phyloP scores from a whole-genome alignment of 1,140 invertebrate genomes.

The Drosophila lowei region DNA sequence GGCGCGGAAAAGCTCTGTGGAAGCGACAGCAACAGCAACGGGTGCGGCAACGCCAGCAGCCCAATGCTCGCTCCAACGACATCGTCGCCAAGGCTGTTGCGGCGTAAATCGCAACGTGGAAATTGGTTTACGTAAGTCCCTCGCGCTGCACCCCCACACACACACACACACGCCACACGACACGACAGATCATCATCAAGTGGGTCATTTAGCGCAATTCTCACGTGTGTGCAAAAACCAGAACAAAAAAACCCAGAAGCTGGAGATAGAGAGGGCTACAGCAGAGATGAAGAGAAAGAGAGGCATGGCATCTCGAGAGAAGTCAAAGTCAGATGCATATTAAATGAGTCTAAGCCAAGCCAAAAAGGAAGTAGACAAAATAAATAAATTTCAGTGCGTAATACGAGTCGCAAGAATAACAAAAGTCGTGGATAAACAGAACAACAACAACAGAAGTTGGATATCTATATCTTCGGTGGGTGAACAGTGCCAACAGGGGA shows the following conservation, averaged over 20 bases:
- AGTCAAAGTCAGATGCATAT: conserved; percentile 36
- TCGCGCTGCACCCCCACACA: conserved; percentile 30
- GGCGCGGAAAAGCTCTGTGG: conserved; percentile 41
- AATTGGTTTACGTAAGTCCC: conserved; percentile 83
- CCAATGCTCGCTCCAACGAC: conserved; percentile 30
- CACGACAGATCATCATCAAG: conserved; percentile 36
- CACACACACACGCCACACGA: background rate
- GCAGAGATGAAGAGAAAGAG: no score
- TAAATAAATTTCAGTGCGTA: conserved; percentile 54
- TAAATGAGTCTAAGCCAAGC: conserved; percentile 50
- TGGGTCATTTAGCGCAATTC: conserved; percentile 25
- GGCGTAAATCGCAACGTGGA: conserved; percentile 78
- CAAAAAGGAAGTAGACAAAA: conserved; percentile 70
- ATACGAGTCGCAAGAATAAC: conserved; percentile 45
- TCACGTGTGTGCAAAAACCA: conserved; percentile 54
- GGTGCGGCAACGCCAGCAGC: conserved; percentile 45
- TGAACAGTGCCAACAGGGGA: no score
- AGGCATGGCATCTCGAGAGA: no score
- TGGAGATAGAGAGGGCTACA: conserved; percentile 3
- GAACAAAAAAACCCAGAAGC: conserved; percentile 23
- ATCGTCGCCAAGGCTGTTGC: conserved; percentile 51
- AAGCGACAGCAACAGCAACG: conserved; percentile 4
- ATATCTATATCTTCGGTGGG: no score
- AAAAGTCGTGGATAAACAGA: conserved; percentile 33
- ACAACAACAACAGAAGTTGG: conserved; percentile 20